Base-by-base conservation (phyloP, 1,140 invertebrate genomes). In the Diachasmimorpha longicaudata region DNA sequence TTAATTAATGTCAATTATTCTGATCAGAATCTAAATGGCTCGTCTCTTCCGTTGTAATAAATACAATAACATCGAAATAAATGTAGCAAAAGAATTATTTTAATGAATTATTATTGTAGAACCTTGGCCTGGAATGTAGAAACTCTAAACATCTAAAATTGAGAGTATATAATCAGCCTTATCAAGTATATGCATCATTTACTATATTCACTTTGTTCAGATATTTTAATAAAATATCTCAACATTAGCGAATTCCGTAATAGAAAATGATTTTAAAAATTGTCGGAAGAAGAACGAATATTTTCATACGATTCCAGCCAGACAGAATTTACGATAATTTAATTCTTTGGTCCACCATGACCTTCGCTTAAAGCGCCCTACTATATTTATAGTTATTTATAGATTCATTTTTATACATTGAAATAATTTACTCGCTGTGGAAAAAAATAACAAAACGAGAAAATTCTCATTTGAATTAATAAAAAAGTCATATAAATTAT, bases 261-360 rank as follows among this genome's bases (percentile, higher is more conserved):
- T 19, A 55, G 19, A 21, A 55, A 55, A 55, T 55, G 48, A 19
- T 55, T 13, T 1, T 19, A 55, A 55, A 55, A 55, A 55, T 42
- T 42, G 13, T 42, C 39, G 39, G 39, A 42, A 42, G 39, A 13
- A 42, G 13, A 52, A 52, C 48, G 13, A 52, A 52, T 52, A 16
- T 14, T 52, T 52, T 42, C 39, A 42, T 42, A 42, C 39, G 23
- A 48, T 55, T 52, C 67, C 44, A 70, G 68, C 67, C 67, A 75
- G 68, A 75, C 25, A 70, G 74, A 75, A 75, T 75, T 67, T 75
- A 70, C 42, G 69, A 48, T 21, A 23, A 68, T 70, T 52, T 80
- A 81, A 80, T 76, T 86, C 85, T 86, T 86, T 86, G 85, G 85
- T 86, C 83, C 85, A 82, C 81, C 80, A 81, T 82, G 81, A 81